Conservation (phyloP, 2,888 invertebrate species). For the Lycaena phlaeas region DNA sequence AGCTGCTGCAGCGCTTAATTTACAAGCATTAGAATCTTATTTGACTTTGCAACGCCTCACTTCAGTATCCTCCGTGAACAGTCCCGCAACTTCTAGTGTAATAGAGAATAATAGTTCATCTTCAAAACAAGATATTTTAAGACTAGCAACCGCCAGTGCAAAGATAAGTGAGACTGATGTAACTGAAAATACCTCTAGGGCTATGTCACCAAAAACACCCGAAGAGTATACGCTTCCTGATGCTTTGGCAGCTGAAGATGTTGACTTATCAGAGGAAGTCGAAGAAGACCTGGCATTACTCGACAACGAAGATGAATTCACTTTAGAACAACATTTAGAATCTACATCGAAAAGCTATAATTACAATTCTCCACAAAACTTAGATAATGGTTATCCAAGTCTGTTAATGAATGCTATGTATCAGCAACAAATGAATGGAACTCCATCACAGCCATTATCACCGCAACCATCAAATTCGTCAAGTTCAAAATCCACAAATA, state of each 20-base stretch:
- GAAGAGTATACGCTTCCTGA: slow-evolving; percentile 65
- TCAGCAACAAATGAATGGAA: slow-evolving; percentile 69
- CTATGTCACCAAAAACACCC: slow-evolving; percentile 60
- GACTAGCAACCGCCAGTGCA: slow-evolving; percentile 73
- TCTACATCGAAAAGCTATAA: slow-evolving; percentile 56
- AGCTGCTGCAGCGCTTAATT: slow-evolving; percentile 86
- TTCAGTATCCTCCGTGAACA: slow-evolving; percentile 74
- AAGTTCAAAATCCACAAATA: slow-evolving; percentile 53
- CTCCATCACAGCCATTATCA: slow-evolving; percentile 57
- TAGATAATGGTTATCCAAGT: slow-evolving; percentile 80
- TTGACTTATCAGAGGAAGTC: slow-evolving; percentile 79
- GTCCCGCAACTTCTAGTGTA: slow-evolving; percentile 37
- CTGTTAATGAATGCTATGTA: slow-evolving; percentile 80
- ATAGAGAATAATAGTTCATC: slow-evolving; percentile 46
- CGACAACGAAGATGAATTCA: slow-evolving; percentile 82
- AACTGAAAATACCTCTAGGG: slow-evolving; percentile 43
- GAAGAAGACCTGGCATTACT: slow-evolving; percentile 83
- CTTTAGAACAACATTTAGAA: slow-evolving; percentile 71
- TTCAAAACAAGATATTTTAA: slow-evolving; percentile 78
- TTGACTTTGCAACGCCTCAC: slow-evolving; percentile 86
- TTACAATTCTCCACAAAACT: slow-evolving; percentile 65
- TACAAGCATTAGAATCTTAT: slow-evolving; percentile 90
- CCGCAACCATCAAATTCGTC: slow-evolving; percentile 59
- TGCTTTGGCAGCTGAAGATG: slow-evolving; percentile 73
- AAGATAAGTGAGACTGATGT: slow-evolving; percentile 63